These are phyloP conservation scores for Quadroppia sp. DNA, from an alignment of 2,888 invertebrate genomes.

Conservation along the genomic window DNA sequence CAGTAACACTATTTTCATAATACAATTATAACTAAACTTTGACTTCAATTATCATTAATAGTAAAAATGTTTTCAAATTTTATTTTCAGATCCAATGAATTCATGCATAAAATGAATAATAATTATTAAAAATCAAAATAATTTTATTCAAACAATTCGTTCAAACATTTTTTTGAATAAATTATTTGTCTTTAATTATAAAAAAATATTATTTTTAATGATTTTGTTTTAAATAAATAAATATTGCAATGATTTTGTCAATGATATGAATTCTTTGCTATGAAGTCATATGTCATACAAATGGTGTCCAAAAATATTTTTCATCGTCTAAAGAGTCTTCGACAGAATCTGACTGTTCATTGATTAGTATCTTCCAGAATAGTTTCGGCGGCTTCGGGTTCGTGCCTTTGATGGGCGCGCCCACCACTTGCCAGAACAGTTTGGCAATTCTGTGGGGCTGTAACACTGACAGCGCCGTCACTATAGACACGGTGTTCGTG, in stretches of 20 bases:
- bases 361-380: constrained; percentile 45
- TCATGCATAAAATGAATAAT: too few species aligned
- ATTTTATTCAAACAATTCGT: too few species aligned
- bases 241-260: neutral
- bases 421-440: constrained; percentile 46
- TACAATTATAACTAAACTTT: too few species aligned
- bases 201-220: neutral
- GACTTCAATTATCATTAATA: too few species aligned
- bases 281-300: neutral
- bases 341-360: constrained; percentile 38
- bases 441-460: constrained; percentile 44
- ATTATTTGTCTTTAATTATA: neutral
- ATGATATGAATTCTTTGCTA: neutral
- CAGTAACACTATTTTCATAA: too few species aligned
- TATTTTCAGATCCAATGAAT: too few species aligned
- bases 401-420: constrained; percentile 43
- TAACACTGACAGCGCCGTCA: constrained; percentile 3
- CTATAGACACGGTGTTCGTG: neutral
- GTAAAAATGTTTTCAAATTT: too few species aligned
- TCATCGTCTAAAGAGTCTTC: neutral
- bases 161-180: too few species aligned
- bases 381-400: constrained; percentile 45
- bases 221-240: constrained; percentile 4
- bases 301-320: constrained; percentile 8
- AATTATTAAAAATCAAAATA: too few species aligned